Conservation (phyloP, 2,113 vertebrate genomes). For the Grammomys dolichurus region DNA sequence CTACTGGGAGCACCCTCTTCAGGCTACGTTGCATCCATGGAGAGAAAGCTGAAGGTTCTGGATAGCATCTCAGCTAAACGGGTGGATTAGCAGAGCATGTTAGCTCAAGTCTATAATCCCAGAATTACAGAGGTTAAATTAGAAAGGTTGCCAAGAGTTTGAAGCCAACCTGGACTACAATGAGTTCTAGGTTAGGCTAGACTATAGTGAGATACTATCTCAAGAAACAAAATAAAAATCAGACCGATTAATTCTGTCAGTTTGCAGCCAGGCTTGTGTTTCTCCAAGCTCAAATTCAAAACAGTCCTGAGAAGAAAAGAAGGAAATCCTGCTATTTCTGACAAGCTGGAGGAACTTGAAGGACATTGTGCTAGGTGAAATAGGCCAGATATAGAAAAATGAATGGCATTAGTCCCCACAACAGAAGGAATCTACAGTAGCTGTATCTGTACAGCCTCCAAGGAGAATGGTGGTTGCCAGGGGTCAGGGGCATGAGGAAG, state of each 20-base stretch:
- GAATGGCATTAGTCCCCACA: not conserved
- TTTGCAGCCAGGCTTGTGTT: not conserved
- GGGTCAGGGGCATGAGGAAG: not conserved
- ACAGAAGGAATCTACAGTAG: not conserved
- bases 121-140: not conserved
- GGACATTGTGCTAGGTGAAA: not conserved
- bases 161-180: not conserved
- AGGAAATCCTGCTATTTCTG: not conserved
- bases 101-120: not conserved
- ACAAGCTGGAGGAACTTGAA: not conserved
- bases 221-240: too few relatives aligned
- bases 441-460: too few relatives aligned
- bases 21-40: too few relatives aligned
- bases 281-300: slow-evolving; percentile 11
- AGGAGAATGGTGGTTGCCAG: not conserved
- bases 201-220: not conserved
- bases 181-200: not conserved
- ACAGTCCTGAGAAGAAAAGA: not conserved
- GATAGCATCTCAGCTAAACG: not conserved
- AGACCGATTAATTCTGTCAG: not conserved
- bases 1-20: not conserved
- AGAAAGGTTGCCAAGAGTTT: not conserved
- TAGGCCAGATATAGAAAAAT: not conserved
- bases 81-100: not conserved
- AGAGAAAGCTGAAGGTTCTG: not conserved